These are phyloP conservation scores for Laticauda laticaudata DNA, from an alignment of 2,113 vertebrate genomes.

Conservation along the genomic window DNA sequence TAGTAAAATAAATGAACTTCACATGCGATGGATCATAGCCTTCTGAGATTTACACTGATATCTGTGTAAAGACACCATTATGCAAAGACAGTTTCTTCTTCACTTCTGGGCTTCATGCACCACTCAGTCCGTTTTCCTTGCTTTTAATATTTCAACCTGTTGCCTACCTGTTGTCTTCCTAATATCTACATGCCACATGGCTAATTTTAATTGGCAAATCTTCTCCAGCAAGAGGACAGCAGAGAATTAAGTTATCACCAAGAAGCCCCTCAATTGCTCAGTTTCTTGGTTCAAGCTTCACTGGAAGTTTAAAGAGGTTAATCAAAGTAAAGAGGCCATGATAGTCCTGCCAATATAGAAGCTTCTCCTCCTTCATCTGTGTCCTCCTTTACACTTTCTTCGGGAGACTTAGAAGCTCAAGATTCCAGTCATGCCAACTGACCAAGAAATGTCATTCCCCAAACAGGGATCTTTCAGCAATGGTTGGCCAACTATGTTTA, in stretches of 20 bases:
- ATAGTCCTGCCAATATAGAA: not conserved
- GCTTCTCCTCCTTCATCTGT: not conserved
- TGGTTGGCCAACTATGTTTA: not conserved
- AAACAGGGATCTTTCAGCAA: not conserved
- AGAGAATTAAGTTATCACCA: not conserved
- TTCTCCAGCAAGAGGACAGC: not conserved
- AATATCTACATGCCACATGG: not conserved
- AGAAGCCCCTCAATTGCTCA: not conserved
- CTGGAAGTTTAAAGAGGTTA: not conserved
- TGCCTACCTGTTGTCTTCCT: not conserved
- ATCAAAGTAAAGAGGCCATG: not conserved
- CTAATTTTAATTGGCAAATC: not conserved
- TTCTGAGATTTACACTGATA: not conserved
- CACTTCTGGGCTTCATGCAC: not conserved
- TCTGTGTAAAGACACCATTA: not conserved
- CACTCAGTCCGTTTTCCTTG: not conserved
- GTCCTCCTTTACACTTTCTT: not conserved
- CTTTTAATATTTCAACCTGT: not conserved
- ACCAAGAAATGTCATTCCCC: not conserved
- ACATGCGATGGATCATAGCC: not conserved
- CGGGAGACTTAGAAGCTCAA: not conserved
- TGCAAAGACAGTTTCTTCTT: not conserved
- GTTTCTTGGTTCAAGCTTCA: not conserved
- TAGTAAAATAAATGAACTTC: not conserved
- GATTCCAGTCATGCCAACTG: not conserved